Evolutionary conservation across 2,797 vertebrate genomes (phyloP).

Genomic region (Heteromormyrus szaboi): DNA sequence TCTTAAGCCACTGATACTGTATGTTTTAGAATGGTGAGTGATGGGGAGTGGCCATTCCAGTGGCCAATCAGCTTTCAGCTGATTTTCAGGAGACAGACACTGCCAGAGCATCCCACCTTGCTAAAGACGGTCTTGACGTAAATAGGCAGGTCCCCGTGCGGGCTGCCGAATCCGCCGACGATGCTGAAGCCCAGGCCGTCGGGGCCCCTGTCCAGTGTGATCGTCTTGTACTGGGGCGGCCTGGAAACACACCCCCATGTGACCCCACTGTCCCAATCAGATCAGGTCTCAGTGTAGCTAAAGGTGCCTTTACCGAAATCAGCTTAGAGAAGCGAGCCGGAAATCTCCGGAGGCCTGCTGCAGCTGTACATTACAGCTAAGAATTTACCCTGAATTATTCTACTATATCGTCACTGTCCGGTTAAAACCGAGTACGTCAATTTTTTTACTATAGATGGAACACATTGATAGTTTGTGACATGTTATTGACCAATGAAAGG

Average conservation of each 20-base stretch:
- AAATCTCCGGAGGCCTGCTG: neutral
- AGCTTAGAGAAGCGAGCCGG: neutral
- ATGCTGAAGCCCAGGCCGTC: conserved; percentile 98
- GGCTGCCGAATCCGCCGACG: conserved; percentile 90
- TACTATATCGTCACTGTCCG: neutral
- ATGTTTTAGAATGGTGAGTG: neutral
- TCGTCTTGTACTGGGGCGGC: conserved; percentile 88
- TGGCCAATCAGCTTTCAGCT: neutral
- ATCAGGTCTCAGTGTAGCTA: neutral
- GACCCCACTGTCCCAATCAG: neutral
- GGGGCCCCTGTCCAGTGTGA: conserved; percentile 83
- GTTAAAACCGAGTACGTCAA: neutral
- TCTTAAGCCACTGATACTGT: neutral
- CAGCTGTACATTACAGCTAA: neutral
- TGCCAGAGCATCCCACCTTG: conserved; percentile 64
- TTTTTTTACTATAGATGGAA: neutral
- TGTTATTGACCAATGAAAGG: neutral
- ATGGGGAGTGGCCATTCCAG: neutral
- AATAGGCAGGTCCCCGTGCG: conserved; percentile 93
- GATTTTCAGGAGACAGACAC: neutral
- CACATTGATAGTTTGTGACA: neutral
- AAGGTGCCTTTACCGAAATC: neutral
- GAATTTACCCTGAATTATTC: neutral
- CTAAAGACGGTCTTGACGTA: conserved; percentile 96
- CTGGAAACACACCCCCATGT: conserved; percentile 45